Conservation (phyloP, 2,113 vertebrate species). For the Paramormyrops kingsleyae region DNA sequence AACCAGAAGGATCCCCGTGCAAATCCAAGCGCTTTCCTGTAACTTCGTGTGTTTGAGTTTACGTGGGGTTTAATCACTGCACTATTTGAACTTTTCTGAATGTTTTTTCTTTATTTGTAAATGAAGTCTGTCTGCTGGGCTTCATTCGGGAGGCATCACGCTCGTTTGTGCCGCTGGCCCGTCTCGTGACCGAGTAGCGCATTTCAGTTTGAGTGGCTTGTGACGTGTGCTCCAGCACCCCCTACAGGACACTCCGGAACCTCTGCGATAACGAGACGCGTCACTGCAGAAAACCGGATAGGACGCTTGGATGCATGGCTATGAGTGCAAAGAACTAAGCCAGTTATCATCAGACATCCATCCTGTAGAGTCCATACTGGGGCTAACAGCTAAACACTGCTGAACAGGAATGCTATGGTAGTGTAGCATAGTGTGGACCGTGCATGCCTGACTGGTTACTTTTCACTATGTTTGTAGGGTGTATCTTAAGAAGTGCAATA, state of each 20-base stretch:
- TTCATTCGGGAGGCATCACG: neutral
- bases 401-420: neutral
- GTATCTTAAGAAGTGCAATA: constrained; percentile 1
- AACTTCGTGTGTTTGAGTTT: constrained; percentile 31
- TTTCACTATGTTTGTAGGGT: neutral
- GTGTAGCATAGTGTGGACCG: neutral
- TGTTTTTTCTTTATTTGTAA: constrained; percentile 21
- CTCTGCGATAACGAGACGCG: neutral
- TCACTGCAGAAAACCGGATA: neutral
- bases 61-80: constrained; percentile 18
- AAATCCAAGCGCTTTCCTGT: constrained; percentile 92
- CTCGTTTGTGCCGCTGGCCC: neutral
- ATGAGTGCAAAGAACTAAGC: neutral
- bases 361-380: neutral
- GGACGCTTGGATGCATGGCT: neutral
- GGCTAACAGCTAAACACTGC: neutral
- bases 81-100: neutral
- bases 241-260: neutral
- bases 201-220: neutral
- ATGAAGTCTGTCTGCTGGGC: neutral
- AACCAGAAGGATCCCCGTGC: constrained; percentile 90
- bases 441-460: neutral
- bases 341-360: neutral
- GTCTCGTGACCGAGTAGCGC: neutral
- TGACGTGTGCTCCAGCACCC: neutral